Evolutionary conservation across 2,888 invertebrate genomes (phyloP), one percentile per base, ranked within the genome.

Genomic region (Carcina quercana): DNA sequence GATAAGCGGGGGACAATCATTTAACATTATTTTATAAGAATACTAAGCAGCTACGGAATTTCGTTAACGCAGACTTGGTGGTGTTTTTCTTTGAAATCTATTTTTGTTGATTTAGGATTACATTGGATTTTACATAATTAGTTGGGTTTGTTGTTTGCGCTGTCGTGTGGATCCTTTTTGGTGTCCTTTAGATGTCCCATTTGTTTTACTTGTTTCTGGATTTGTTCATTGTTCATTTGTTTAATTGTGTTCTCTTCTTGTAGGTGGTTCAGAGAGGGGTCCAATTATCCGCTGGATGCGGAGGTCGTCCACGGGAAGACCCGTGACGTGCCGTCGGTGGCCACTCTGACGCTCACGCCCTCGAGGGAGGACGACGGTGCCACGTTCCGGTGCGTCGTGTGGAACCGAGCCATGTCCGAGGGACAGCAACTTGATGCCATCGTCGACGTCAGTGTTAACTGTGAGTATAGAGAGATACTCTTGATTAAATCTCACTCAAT

Each of bases 361-460:
- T 87, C 88, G 15, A 89, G 93, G 42, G 93, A 94, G 43, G 95
- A 96, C 67, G 95, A 96, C 60, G 91, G 91, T 6, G 91, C 93
- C 36, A 86, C 88, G 30, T 95, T 91, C 76, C 88, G 92, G 37
- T 96, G 96, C 70, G 91, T 92, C 43, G 95, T 96, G 30, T 91
- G 92, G 87, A 96, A 96, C 80, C 86, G 96, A 27, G 96, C 96
- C 44, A 91, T 96, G 89, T 87, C 90, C 1, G 90, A 92, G 37
- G 92, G 91, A 24, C 88, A 90, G 36, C 93, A 93, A 48, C 78
- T 95, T 42, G 93, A 94, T 53, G 88, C 94, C 10, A 89, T 88
- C 8, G 91, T 95, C 40, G 89, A 90, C 13, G 86, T 96, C 35
- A 92, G 91, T 70, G 96, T 96, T 42, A 94, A 95, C 79, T 96